These are phyloP conservation scores for Eubucco bourcierii DNA, from an alignment of 2,113 vertebrate genomes.

Conservation along the genomic window DNA sequence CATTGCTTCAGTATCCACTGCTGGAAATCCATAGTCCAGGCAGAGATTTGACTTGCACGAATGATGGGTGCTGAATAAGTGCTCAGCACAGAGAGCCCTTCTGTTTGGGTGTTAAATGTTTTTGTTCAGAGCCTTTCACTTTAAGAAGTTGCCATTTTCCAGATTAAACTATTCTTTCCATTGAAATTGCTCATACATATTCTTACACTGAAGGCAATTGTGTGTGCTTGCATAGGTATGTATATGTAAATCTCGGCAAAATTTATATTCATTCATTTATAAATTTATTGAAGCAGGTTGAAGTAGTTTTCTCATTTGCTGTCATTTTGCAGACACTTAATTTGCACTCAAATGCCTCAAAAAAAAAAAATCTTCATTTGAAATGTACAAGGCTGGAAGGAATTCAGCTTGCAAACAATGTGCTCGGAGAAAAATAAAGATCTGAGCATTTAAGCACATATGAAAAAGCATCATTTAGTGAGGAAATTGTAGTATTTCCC, in stretches of 20 bases:
- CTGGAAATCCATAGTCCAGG: not conserved
- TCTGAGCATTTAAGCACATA: not conserved
- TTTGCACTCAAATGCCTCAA: constrained; percentile 52
- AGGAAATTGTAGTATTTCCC: constrained; percentile 2
- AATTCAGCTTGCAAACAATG: constrained; percentile 21
- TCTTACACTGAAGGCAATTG: not conserved
- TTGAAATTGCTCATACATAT: constrained; percentile 45
- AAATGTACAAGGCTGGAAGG: constrained; percentile 8
- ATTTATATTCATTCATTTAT: constrained; percentile 43
- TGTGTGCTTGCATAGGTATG: not conserved
- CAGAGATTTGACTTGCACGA: constrained; percentile 10
- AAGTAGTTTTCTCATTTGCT: constrained; percentile 57
- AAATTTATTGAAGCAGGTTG: constrained; percentile 50
- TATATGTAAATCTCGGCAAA: constrained; percentile 52
- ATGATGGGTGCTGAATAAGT: not conserved
- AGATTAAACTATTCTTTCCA: not conserved
- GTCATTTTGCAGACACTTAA: constrained; percentile 47
- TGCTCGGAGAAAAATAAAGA: constrained; percentile 15
- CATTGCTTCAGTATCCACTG: not conserved
- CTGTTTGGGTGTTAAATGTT: constrained; percentile 10
- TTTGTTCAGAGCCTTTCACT: constrained; percentile 39
- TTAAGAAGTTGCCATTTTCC: constrained; percentile 21
- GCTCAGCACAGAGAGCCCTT: not conserved
- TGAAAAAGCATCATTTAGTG: not conserved
- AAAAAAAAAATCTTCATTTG: constrained; percentile 47